Evolutionary conservation across 2,113 vertebrate species (phyloP).

Genomic region (Poecile atricapillus): DNA sequence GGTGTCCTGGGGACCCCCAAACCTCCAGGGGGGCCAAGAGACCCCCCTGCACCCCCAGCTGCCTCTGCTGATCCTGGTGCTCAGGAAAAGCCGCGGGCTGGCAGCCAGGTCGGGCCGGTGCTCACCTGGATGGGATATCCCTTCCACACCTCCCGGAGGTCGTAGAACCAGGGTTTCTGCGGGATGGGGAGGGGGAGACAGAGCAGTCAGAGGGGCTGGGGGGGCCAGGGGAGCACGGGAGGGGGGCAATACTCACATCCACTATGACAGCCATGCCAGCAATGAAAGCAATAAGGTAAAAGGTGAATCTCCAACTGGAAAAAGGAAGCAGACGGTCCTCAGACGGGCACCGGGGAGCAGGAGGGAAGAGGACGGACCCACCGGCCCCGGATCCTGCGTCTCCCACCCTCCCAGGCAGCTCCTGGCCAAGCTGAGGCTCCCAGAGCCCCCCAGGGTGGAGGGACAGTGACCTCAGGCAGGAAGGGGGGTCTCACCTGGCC

Average conservation of each 20-base stretch:
- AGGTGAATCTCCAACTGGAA: constrained; percentile 96
- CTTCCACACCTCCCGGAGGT: constrained; percentile 88
- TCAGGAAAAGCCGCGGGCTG: accelerated
- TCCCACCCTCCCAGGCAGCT: neutral
- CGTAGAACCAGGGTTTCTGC: constrained; percentile 96
- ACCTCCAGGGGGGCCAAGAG: accelerated
- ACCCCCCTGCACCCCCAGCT: neutral
- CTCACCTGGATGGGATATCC: constrained; percentile 91
- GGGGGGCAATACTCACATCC: constrained; percentile 81
- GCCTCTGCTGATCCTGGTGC: neutral
- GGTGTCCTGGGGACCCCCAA: neutral
- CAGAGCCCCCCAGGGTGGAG: neutral
- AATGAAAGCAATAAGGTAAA: constrained; percentile 94
- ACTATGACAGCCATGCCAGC: constrained; percentile 88
- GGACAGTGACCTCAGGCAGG: accelerated
- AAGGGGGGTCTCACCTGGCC: constrained; percentile 76
- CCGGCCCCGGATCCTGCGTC: accelerated
- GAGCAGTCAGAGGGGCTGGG: neutral
- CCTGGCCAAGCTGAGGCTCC: accelerated
- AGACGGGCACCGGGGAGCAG: neutral
- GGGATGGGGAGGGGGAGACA: neutral
- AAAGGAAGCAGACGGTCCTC: constrained; percentile 70
- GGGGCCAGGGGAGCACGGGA: neutral
- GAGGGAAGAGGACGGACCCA: neutral
- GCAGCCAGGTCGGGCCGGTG: accelerated